Conservation (phyloP, 2,113 vertebrate species). For the Channa maculata region DNA sequence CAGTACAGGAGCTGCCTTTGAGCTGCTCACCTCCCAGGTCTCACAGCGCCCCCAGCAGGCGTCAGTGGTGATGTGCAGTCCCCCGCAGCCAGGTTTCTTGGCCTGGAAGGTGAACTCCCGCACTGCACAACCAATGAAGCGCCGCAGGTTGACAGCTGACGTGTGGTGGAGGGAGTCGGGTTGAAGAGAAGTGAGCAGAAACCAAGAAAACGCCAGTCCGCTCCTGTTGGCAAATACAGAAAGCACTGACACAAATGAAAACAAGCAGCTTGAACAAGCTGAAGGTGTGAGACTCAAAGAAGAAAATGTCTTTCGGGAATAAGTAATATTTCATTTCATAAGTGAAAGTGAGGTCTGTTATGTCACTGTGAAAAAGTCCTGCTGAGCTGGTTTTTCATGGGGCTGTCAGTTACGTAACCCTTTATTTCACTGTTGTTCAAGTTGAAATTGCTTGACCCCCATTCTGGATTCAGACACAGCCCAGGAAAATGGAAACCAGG, state of each 20-base stretch:
- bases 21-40: slow-evolving; percentile 93
- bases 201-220: slow-evolving; percentile 41
- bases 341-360: too few relatives aligned
- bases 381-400: too few relatives aligned
- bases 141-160: slow-evolving; percentile 81
- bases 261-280: not conserved
- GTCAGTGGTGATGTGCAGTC: slow-evolving; percentile 90
- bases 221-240: slow-evolving; percentile 30
- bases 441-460: too few relatives aligned
- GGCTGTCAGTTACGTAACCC: too few relatives aligned
- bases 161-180: not conserved
- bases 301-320: too few relatives aligned
- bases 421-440: too few relatives aligned
- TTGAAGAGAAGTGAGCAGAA: slow-evolving; percentile 55
- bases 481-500: not conserved
- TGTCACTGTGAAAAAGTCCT: too few relatives aligned
- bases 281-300: too few relatives aligned
- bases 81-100: slow-evolving; percentile 89
- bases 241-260: not conserved
- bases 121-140: slow-evolving; percentile 91
- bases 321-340: too few relatives aligned
- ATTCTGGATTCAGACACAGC: not conserved
- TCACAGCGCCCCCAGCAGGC: slow-evolving; percentile 98
- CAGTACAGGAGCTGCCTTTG: not conserved
- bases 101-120: slow-evolving; percentile 93